These are phyloP conservation scores for Xiphias gladius DNA, from an alignment of 2,113 vertebrate genomes.

Conservation along the genomic window DNA sequence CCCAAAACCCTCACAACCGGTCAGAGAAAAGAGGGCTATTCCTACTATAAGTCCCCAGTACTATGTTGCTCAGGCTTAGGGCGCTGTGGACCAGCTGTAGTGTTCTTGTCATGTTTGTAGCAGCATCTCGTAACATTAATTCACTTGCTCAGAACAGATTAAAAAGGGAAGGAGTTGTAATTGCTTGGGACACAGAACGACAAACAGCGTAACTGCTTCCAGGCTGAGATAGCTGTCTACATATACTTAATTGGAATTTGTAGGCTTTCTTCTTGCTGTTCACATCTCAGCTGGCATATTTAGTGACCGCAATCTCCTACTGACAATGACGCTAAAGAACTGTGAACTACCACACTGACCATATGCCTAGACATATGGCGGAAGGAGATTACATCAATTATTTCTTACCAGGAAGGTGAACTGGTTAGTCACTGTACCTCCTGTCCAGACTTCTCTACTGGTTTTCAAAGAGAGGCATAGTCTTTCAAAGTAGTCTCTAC, in stretches of 20 bases:
- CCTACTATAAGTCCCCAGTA: neutral
- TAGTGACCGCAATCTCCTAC: conserved; percentile 10
- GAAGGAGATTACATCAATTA: conserved; percentile 66
- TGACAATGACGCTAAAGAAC: conserved; percentile 11
- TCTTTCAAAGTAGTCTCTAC: neutral
- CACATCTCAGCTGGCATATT: conserved; percentile 36
- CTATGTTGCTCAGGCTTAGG: neutral
- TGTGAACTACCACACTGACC: conserved; percentile 26
- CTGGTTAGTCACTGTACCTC: conserved; percentile 18
- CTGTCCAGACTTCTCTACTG: conserved; percentile 15
- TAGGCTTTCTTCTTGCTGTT: conserved; percentile 25
- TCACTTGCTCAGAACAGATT: conserved; percentile 1
- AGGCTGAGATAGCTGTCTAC: conserved; percentile 24
- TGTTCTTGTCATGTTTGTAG: neutral
- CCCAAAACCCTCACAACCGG: neutral
- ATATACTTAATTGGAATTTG: conserved; percentile 60
- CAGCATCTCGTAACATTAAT: neutral
- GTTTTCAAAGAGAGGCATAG: neutral
- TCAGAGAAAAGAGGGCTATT: neutral
- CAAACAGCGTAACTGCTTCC: neutral
- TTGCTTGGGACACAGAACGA: neutral
- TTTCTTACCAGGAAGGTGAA: conserved; percentile 54
- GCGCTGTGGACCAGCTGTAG: neutral
- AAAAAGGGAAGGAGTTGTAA: conserved; percentile 16
- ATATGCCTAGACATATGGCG: conserved; percentile 70